Evolutionary conservation across 2,888 invertebrate species (phyloP).

Genomic region (Hyposoter dolosus): DNA sequence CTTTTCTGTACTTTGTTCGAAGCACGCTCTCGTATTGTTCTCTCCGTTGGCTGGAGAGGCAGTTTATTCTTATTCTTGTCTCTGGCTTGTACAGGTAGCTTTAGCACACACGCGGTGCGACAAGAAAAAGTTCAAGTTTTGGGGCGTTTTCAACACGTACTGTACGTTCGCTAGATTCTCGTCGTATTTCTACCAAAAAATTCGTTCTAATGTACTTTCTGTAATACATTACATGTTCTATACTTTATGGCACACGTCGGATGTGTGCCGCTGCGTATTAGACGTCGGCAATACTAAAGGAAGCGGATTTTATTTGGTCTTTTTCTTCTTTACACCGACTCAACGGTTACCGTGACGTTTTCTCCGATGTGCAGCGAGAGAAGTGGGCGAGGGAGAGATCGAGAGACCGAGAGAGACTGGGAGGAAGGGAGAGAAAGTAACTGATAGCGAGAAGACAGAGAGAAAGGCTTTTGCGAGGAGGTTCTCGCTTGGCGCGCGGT

Average conservation of each 20-base stretch:
- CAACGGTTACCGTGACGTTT: not conserved
- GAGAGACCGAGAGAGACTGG: constrained; percentile 52
- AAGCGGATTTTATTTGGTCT: not conserved
- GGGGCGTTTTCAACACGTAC: constrained; percentile 61
- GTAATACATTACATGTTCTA: constrained; percentile 77
- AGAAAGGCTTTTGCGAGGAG: constrained; percentile 39
- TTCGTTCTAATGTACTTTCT: constrained; percentile 73
- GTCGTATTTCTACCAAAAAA: constrained; percentile 23
- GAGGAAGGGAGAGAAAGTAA: constrained; percentile 49
- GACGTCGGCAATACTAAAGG: constrained; percentile 14
- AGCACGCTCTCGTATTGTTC: constrained; percentile 24
- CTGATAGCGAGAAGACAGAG: constrained; percentile 50
- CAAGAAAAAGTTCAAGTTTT: constrained; percentile 46
- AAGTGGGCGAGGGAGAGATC: not conserved
- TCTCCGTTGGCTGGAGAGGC: constrained; percentile 17
- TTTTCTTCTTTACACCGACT: not conserved
- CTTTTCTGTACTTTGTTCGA: constrained; percentile 1
- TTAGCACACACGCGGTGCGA: not conserved
- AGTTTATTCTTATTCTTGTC: constrained; percentile 69
- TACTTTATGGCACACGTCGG: constrained; percentile 76
- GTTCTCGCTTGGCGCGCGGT: constrained; percentile 60
- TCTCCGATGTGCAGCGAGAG: not conserved
- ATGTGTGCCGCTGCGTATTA: constrained; percentile 61
- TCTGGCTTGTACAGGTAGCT: constrained; percentile 43
- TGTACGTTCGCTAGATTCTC: constrained; percentile 33